Conservation (phyloP, 92 coral and sea anemone genomes). For the Phenganax subtilis region DNA sequence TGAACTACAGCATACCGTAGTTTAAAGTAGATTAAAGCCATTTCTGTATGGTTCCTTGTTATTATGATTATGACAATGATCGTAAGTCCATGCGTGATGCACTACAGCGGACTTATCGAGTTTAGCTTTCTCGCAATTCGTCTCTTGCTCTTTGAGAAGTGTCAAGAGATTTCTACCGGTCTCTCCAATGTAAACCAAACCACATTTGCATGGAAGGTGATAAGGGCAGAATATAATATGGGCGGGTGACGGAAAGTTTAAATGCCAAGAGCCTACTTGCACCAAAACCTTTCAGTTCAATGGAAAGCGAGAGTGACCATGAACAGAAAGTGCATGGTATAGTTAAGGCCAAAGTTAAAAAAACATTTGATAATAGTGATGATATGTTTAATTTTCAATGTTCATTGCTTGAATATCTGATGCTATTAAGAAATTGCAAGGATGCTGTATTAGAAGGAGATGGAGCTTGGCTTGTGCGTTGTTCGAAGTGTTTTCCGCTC, state of each 20-base stretch:
- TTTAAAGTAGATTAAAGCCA: not conserved
- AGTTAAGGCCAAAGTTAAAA: not conserved
- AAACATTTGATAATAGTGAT: slow-evolving; percentile 22
- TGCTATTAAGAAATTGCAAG: slow-evolving; percentile 9
- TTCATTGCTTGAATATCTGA: slow-evolving; percentile 24
- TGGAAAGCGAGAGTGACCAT: slow-evolving; percentile 40
- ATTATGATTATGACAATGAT: too few relatives aligned
- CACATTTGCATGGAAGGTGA: too few relatives aligned
- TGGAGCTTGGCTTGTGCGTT: slow-evolving; percentile 6
- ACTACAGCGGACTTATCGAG: too few relatives aligned
- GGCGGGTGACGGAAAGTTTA: slow-evolving; percentile 35
- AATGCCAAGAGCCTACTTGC: slow-evolving; percentile 34
- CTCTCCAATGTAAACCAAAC: too few relatives aligned
- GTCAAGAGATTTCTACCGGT: too few relatives aligned
- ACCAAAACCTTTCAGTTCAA: slow-evolving; percentile 28
- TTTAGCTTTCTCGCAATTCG: too few relatives aligned
- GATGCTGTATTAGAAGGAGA: slow-evolving; percentile 25
- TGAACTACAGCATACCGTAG: too few relatives aligned
- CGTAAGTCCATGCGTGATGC: too few relatives aligned
- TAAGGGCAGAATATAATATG: not conserved
- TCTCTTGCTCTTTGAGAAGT: too few relatives aligned
- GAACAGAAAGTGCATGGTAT: slow-evolving; percentile 18
- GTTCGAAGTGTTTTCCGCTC: slow-evolving; percentile 9
- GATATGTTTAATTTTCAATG: slow-evolving; percentile 21
- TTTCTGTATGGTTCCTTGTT: not conserved